Percentiles rank a stretch among this genome's conserved stretches.
phyloP scores from a whole-genome alignment of 2,888 invertebrate genomes.

The Lasioglossum leucozonium region DNA sequence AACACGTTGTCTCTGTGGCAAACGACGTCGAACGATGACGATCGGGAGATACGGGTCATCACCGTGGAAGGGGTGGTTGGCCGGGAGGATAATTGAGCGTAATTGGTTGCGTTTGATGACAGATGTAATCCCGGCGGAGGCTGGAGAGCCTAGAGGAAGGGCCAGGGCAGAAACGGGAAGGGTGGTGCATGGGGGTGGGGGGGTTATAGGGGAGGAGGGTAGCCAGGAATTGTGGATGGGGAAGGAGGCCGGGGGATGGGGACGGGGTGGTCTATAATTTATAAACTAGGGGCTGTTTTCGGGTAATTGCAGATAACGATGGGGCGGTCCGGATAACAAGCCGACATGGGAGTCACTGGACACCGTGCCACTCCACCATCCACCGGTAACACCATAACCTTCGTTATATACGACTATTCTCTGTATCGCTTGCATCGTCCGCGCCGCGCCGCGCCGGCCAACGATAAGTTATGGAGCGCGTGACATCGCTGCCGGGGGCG shows the following conservation, averaged over 20 bases:
- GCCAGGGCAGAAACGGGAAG: not conserved
- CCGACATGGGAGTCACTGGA: constrained; percentile 84
- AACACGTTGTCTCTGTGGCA: not conserved
- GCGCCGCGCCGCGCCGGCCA: constrained; percentile 31
- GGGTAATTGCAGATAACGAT: constrained; percentile 84
- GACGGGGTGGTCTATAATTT: constrained; percentile 82
- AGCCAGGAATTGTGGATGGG: constrained; percentile 26
- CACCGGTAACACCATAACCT: constrained; percentile 75
- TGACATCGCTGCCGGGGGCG: constrained; percentile 51
- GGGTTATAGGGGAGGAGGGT: not conserved
- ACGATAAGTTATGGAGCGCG: constrained; percentile 69
- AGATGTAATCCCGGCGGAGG: constrained; percentile 77
- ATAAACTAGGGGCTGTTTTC: constrained; percentile 84
- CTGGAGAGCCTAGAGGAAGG: constrained; percentile 45
- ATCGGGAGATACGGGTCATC: constrained; percentile 17
- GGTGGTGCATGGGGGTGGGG: constrained; percentile 9
- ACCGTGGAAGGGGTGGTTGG: constrained; percentile 46
- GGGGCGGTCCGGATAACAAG: constrained; percentile 84
- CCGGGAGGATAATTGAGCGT: constrained; percentile 78
- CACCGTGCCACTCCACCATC: constrained; percentile 78
- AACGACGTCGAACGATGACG: not conserved
- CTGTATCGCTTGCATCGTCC: constrained; percentile 64
- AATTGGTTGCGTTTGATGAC: constrained; percentile 82
- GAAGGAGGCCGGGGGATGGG: constrained; percentile 65
- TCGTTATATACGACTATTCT: constrained; percentile 71